These are phyloP conservation scores for Apis dorsata DNA, from an alignment of 1,140 invertebrate species.

Conservation along the genomic window DNA sequence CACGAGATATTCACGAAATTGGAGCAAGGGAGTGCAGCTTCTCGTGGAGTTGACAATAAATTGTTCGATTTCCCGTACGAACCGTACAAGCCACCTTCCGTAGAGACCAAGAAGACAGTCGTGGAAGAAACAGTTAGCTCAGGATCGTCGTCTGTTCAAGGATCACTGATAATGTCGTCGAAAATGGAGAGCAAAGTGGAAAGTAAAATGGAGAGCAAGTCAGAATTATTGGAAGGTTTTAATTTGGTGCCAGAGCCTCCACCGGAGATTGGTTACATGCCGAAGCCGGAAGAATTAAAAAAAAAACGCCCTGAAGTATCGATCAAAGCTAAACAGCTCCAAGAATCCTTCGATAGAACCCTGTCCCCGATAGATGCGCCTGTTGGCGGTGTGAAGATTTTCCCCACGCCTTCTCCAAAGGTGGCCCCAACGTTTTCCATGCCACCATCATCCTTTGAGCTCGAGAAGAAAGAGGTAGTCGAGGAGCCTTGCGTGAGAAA, in stretches of 20 bases:
- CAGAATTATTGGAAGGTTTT: constrained; percentile 79
- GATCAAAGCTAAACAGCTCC: constrained; percentile 83
- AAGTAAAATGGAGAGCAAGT: constrained; percentile 56
- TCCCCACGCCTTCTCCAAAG: constrained; percentile 77
- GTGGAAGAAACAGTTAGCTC: constrained; percentile 74
- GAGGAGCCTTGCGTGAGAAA: constrained; percentile 63
- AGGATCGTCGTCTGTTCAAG: constrained; percentile 70
- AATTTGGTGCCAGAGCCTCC: constrained; percentile 85
- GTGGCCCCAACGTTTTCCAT: constrained; percentile 47
- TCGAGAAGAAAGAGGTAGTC: constrained; percentile 62
- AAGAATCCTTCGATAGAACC: constrained; percentile 82
- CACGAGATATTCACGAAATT: constrained; percentile 76
- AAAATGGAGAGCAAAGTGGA: constrained; percentile 58
- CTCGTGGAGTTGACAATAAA: constrained; percentile 75
- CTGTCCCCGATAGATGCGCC: constrained; percentile 82
- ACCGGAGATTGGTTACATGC: constrained; percentile 85
- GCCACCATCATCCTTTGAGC: constrained; percentile 73
- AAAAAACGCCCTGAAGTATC: constrained; percentile 82
- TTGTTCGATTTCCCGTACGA: constrained; percentile 77
- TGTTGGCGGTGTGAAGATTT: constrained; percentile 83
- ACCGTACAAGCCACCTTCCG: constrained; percentile 70
- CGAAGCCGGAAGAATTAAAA: constrained; percentile 79
- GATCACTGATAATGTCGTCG: constrained; percentile 73
- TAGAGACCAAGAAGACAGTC: constrained; percentile 71
- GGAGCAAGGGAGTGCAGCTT: constrained; percentile 65